Evolutionary conservation across 2,113 vertebrate species (phyloP), one percentile per base, ranked within the genome.

Genomic region (Sprattus sprattus): DNA sequence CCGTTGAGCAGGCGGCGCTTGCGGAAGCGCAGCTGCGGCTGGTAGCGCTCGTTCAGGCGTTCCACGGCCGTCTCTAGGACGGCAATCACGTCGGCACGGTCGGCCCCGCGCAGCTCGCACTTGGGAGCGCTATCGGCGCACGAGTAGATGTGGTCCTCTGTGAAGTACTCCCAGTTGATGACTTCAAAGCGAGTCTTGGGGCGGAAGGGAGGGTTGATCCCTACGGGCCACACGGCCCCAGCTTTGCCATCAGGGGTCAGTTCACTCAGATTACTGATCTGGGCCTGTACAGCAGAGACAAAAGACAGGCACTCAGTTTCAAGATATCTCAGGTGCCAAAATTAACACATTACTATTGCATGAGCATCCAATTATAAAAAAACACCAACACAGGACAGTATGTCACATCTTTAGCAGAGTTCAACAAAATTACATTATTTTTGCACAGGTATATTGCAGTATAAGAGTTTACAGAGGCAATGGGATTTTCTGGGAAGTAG

Each of bases 151-250:
- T 99, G 97, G 91, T 97, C 97, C 85, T 99, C 98, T 0, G 97
- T 99, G 91, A 99, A 99, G 92, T 99, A 99, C 86, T 99, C 97
- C 98, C 98, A 99, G 94, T 95, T 96, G 86, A 99, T 95, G 0
- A 99, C 96, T 92, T 99, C 97, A n/a, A 99, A 99, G 45, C 97
- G 97, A 0, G 98, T 97, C 86, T 92, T 95, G 0, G 98, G 97
- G 4, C 92, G 94, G 89, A 99, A 99, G 0, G 97, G 97, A 0
- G 96, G 94, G 0, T 96, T 97, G 87, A 99, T 95, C n/a, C 98
- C 98, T 0, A 98, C 88, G 0, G 98, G 98, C 98, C 98, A 99
- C 0, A 95, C 96, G 87, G 97, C 91, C 16, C 96, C 96, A 0
- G 95, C 94, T 87, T 96, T 96, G 0, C 97, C 97, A 13, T 98